Conservation (phyloP, 2,113 vertebrate genomes). For the Ochotona princeps region DNA sequence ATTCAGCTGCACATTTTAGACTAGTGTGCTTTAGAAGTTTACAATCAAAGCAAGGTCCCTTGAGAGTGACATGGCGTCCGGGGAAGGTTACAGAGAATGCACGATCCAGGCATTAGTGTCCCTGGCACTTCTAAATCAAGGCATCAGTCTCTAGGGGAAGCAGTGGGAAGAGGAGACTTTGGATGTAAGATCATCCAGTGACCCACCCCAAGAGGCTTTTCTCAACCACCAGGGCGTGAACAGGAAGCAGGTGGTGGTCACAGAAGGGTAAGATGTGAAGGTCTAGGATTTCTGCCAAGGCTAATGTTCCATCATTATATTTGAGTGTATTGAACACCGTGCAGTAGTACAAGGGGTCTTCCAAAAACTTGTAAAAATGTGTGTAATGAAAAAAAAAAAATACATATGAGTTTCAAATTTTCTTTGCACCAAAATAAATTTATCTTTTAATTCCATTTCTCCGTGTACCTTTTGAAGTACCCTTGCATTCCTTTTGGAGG, state of each 20-base stretch:
- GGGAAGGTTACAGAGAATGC: background rate
- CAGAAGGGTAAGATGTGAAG: background rate
- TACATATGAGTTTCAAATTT: no score
- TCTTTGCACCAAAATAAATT: no score
- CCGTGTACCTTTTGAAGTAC: no score
- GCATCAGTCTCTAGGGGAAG: background rate
- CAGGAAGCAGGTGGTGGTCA: background rate
- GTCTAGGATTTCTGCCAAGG: background rate
- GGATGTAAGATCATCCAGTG: background rate
- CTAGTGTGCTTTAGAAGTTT: background rate
- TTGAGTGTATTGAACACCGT: background rate
- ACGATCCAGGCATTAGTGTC: background rate
- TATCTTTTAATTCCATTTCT: no score
- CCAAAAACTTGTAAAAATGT: no score
- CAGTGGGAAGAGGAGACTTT: background rate
- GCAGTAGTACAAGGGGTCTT: background rate
- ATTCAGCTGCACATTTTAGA: background rate
- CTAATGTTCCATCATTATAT: background rate
- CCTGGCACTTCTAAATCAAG: background rate
- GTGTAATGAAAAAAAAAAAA: no score
- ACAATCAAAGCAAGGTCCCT: background rate
- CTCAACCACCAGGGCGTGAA: background rate
- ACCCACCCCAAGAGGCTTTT: background rate
- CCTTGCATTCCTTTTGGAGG: background rate
- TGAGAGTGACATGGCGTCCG: background rate